A percentile compares a stretch with the other conserved stretches of the same genome.
phyloP scores from a whole-genome alignment of 2,113 vertebrate species.

The Anguilla rostrata region DNA sequence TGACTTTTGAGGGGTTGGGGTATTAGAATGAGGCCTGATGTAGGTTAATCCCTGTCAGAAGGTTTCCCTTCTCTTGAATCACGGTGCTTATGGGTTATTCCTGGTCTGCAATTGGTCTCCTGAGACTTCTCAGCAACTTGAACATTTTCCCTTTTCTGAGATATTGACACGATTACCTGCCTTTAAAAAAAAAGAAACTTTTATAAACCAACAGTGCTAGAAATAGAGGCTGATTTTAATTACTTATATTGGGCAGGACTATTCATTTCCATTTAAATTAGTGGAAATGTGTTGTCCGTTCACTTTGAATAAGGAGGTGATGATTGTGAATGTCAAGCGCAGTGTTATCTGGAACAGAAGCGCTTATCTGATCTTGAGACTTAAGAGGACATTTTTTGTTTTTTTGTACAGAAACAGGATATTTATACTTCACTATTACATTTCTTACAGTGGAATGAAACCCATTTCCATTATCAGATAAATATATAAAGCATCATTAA shows the following conservation, averaged over 20 bases:
- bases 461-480: not conserved
- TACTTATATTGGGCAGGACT: not conserved
- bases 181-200: not conserved
- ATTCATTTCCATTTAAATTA: not conserved
- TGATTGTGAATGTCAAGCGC: not conserved
- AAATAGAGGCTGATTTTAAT: not conserved
- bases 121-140: not conserved
- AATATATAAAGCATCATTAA: not conserved
- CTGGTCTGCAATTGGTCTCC: not conserved
- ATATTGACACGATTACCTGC: not conserved
- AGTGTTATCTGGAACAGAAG: not conserved
- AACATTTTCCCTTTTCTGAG: not conserved
- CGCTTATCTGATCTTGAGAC: not conserved
- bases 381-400: not conserved
- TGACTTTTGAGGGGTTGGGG: not conserved
- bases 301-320: not conserved
- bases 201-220: not conserved
- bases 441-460: slow-evolving; percentile 1
- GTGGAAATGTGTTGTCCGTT: not conserved
- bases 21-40: not conserved
- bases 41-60: not conserved
- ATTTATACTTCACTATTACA: not conserved
- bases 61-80: not conserved
- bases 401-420: too few relatives aligned
- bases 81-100: not conserved